Conservation (phyloP, 2,888 invertebrate genomes). For the Andrena chrysosceles region DNA sequence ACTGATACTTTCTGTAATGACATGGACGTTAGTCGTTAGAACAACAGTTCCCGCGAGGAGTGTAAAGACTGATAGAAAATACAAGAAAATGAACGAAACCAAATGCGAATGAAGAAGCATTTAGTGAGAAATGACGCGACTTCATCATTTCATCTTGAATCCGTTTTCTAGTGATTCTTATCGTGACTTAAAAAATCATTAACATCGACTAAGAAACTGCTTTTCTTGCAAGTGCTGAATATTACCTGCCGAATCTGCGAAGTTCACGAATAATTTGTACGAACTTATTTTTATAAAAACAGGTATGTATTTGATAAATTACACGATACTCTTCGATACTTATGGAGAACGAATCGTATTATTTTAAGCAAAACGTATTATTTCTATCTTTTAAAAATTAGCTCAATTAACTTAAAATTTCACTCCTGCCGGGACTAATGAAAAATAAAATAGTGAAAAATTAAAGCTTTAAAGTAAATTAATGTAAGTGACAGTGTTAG, state of each 20-base stretch:
- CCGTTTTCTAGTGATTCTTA: background rate
- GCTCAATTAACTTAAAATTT: background rate
- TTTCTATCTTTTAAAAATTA: background rate
- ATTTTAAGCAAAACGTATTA: background rate
- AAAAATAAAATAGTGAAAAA: background rate
- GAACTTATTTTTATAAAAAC: background rate
- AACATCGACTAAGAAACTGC: background rate
- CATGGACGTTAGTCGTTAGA: background rate
- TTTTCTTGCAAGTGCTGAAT: background rate
- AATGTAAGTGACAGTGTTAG: background rate
- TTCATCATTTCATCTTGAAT: background rate
- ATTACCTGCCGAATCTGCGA: background rate
- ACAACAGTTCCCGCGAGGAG: background rate
- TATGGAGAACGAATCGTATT: background rate
- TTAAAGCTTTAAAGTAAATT: background rate
- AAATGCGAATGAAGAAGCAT: background rate
- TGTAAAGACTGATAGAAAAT: background rate
- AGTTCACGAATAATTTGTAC: background rate
- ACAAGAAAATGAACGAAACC: background rate
- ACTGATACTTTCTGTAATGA: background rate
- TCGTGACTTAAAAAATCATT: background rate
- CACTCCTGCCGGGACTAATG: background rate
- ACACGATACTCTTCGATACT: background rate
- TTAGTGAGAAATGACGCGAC: slow-evolving; percentile 1
- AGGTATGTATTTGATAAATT: slow-evolving; percentile 16